Conservation (phyloP, 1,140 invertebrate genomes). For the Zaprionus gabonicus region DNA sequence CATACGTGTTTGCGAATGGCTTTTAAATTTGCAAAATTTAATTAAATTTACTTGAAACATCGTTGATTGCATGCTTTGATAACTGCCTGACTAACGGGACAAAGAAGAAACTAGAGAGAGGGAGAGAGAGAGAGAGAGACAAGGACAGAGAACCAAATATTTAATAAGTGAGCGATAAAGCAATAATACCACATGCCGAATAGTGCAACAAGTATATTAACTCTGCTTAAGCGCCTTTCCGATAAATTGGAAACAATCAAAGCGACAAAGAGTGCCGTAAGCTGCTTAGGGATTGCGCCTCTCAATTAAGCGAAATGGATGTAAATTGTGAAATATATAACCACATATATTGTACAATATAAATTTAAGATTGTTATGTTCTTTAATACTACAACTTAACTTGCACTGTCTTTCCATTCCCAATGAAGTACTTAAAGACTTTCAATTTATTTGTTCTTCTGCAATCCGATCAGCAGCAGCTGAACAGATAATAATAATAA, state of each 20-base stretch:
- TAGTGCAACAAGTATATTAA: constrained; percentile 31
- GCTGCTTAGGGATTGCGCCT: not conserved
- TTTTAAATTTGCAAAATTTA: constrained; percentile 59
- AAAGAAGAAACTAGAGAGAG: not conserved
- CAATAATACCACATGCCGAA: constrained; percentile 14
- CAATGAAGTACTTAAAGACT: not conserved
- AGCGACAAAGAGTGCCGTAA: not conserved
- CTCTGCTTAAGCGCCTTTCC: constrained; percentile 18
- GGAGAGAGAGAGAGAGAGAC: not conserved
- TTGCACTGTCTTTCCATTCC: too few relatives aligned
- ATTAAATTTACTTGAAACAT: constrained; percentile 50
- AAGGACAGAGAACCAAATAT: constrained; percentile 30
- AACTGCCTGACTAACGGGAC: constrained; percentile 18
- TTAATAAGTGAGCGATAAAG: constrained; percentile 34
- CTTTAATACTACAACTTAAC: too few relatives aligned
- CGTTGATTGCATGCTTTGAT: constrained; percentile 52
- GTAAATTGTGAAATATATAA: too few relatives aligned
- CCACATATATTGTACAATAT: too few relatives aligned
- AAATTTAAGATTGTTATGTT: too few relatives aligned
- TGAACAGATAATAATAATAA: constrained; percentile 3
- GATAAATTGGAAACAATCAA: constrained; percentile 26
- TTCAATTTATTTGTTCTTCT: not conserved
- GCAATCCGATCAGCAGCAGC: not conserved
- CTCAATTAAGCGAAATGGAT: too few relatives aligned
- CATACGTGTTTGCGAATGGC: constrained; percentile 1